These are phyloP conservation scores for Leptinotarsa undecemlineata DNA, from an alignment of 1,140 invertebrate species.

Conservation along the genomic window DNA sequence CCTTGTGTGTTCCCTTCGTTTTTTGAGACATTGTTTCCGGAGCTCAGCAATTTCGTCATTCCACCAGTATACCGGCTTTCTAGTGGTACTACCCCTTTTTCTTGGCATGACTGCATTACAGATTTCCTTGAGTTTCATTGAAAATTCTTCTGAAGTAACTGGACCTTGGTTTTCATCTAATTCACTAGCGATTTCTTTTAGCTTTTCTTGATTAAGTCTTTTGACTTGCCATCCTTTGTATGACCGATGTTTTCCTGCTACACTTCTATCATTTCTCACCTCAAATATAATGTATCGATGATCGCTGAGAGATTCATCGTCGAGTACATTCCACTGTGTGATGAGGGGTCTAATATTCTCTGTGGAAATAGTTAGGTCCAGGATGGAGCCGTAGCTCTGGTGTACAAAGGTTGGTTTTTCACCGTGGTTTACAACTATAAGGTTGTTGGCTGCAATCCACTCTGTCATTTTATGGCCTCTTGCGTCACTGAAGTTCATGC, in stretches of 20 bases:
- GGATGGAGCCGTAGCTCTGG: neutral
- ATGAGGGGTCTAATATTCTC: neutral
- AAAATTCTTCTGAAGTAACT: neutral
- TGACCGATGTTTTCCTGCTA: neutral
- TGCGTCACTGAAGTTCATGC: neutral
- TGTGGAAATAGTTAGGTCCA: constrained; percentile 1
- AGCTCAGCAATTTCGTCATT: neutral
- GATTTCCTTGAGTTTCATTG: neutral
- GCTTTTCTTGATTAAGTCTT: neutral
- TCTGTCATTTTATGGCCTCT: constrained; percentile 7
- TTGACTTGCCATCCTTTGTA: neutral
- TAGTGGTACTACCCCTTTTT: neutral
- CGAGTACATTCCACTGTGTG: neutral
- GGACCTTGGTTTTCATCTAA: neutral
- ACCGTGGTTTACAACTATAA: constrained; percentile 5
- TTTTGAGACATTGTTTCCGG: neutral
- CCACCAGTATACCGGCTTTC: constrained; percentile 5
- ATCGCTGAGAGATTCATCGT: constrained; percentile 1
- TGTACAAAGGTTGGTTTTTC: neutral
- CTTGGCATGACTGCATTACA: neutral
- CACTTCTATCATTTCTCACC: neutral
- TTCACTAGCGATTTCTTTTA: neutral
- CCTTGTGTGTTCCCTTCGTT: neutral
- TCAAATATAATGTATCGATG: constrained; percentile 1
- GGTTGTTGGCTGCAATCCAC: constrained; percentile 7